Base-by-base conservation (phyloP, 2,888 invertebrate species). In the Caenorhabditis sinica region DNA sequence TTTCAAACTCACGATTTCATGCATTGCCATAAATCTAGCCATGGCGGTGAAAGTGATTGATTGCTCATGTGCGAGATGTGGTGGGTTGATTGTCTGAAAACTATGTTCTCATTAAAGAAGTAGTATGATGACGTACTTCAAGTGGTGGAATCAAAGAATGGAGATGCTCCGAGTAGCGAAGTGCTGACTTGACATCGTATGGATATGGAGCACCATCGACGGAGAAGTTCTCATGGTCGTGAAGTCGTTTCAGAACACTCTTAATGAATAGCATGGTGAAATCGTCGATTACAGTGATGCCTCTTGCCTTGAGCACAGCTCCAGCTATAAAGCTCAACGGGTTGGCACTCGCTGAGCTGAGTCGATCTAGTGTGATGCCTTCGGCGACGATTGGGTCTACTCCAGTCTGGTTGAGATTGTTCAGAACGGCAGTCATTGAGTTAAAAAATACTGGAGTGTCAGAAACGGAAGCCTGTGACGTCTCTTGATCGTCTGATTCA, bases 11-110 rank as follows among this genome's bases (percentile, higher is more conserved):
- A 77, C 79, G 3, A 56, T 40, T 28, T 80, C 80, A 30, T 72
- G 80, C 80, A 80, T 80, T 20, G 80, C 80, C 56, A 72, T 66
- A 25, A 72, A 72, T n/a, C 80, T 30, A 9, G 66, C 72, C 80
- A 80, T 66, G 0, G 80, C 80, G 3, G 72, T n/a, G 43, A 80
- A 20, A 33, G 80, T 80, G 53, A 80, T 72, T 23, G 80, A 80
- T 6, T 45, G 33, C 20, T 80, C 80, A 13, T 80, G 80, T 20
- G 80, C 80, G 13, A 72, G 8, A 30, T 72, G 65, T 0, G 56
- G 45, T 13, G 80, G 80, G 23, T 28, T 72, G 25, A 80, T 58
- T 0, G 53, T 30, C 72, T 66, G n/a, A n/a, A 63, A 71, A 17
- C 11, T 2, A 53, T 1, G 11, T 13, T 40, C 36, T 4, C 3